Evolutionary conservation across 2,888 invertebrate species (phyloP).

Genomic region (Brachypalpus laphriformis): DNA sequence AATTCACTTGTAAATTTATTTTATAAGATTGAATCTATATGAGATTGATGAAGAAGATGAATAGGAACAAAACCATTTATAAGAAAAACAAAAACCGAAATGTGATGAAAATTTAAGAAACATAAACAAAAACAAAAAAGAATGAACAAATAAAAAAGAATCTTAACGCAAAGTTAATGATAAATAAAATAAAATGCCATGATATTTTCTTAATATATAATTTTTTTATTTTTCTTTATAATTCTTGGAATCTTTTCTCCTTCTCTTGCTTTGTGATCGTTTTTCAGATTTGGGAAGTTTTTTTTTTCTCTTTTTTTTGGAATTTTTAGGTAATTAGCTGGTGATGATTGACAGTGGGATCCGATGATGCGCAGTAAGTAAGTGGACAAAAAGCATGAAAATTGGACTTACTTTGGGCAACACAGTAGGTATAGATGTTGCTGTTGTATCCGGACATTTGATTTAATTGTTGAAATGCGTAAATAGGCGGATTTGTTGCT

Average conservation of each 20-base stretch:
- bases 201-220: constrained; percentile 50
- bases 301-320: background rate
- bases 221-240: background rate
- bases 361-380: constrained; percentile 1
- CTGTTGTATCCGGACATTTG: background rate
- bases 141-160: constrained; percentile 11
- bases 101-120: constrained; percentile 60
- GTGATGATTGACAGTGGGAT: background rate
- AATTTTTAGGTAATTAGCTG: constrained; percentile 4
- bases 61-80: constrained; percentile 34
- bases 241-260: background rate
- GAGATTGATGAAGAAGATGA: constrained; percentile 6
- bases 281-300: background rate
- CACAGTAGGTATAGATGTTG: background rate
- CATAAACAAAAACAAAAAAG: constrained; percentile 29
- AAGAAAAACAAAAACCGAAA: constrained; percentile 38
- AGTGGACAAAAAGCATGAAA: background rate
- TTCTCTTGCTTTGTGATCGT: background rate
- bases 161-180: background rate
- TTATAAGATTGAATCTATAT: constrained; percentile 65
- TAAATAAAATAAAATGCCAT: constrained; percentile 32
- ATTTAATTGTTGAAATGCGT: background rate
- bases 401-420: background rate
- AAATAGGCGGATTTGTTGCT: constrained; percentile 1
- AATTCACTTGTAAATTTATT: constrained; percentile 69